Evolutionary conservation across 2,888 invertebrate genomes (phyloP).

Genomic region (Cantharis lateralis): DNA sequence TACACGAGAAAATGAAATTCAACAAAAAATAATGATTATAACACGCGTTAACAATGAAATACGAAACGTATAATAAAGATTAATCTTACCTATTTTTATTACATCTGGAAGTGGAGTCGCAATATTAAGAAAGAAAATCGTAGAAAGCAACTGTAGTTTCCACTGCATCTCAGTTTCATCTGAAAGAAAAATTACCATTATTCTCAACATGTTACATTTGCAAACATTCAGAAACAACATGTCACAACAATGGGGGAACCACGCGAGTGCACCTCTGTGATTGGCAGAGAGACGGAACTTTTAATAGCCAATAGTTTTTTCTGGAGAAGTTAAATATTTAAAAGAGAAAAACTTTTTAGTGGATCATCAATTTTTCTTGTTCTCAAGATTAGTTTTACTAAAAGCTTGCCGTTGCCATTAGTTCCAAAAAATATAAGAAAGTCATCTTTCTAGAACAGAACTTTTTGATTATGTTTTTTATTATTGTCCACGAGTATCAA

Average conservation of each 20-base stretch:
- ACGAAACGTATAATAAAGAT: background rate
- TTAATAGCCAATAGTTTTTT: background rate
- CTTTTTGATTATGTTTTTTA: background rate
- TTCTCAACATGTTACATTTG: background rate
- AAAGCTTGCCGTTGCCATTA: background rate
- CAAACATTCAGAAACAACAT: too few relatives aligned
- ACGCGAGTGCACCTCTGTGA: too few relatives aligned
- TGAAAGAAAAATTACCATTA: slow-evolving; percentile 37
- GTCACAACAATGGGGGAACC: too few relatives aligned
- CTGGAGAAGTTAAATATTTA: background rate
- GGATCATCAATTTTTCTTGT: background rate
- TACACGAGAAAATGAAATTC: background rate
- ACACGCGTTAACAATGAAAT: background rate
- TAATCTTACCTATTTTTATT: slow-evolving; percentile 59
- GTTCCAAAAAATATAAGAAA: background rate
- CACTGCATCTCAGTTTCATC: slow-evolving; percentile 45
- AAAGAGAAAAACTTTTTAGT: background rate
- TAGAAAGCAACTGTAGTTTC: slow-evolving; percentile 38
- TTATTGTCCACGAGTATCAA: background rate
- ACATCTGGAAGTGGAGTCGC: slow-evolving; percentile 56
- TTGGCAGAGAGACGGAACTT: too few relatives aligned
- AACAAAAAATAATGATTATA: background rate
- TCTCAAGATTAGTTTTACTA: background rate
- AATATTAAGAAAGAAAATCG: slow-evolving; percentile 37
- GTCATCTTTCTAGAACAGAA: background rate